A percentile compares a stretch with the other conserved stretches of the same genome.
Conservation (phyloP, 2,797 vertebrate genomes). For the Acrossocheilus fasciatus region DNA sequence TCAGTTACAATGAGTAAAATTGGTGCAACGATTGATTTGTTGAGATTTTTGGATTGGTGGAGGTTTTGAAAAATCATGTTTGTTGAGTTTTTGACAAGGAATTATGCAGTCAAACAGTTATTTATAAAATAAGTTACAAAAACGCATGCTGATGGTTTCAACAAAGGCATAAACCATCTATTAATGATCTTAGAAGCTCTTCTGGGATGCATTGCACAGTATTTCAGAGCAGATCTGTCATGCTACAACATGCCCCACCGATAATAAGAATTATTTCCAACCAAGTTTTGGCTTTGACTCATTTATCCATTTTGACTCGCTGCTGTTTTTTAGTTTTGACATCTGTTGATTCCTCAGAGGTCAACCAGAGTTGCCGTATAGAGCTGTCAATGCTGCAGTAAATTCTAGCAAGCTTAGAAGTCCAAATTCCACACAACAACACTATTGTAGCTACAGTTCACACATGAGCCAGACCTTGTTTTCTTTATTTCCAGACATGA, state of each 20-base stretch:
- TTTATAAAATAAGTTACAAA: not conserved
- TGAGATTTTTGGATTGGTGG: not conserved
- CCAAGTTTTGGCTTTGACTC: not conserved
- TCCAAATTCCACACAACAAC: not conserved
- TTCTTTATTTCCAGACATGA: constrained; percentile 14
- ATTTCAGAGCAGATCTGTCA: not conserved
- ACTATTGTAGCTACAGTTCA: not conserved
- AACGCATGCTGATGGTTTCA: not conserved
- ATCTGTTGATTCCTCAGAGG: not conserved
- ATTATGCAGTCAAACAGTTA: not conserved
- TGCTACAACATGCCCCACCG: not conserved
- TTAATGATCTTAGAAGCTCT: too few relatives aligned
- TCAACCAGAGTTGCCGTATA: not conserved
- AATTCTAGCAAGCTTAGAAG: not conserved
- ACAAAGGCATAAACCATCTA: not conserved
- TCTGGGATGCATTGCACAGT: not conserved
- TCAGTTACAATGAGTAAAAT: not conserved
- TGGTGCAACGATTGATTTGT: not conserved
- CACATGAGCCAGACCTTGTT: not conserved
- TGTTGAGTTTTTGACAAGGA: not conserved
- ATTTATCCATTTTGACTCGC: not conserved
- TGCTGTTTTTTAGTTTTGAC: not conserved
- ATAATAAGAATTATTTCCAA: not conserved
- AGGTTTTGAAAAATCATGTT: not conserved
- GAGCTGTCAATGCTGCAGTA: not conserved